Evolutionary conservation across 2,113 vertebrate genomes (phyloP), one percentile per base, ranked within the genome.

Genomic region (Chloebia gouldiae): DNA sequence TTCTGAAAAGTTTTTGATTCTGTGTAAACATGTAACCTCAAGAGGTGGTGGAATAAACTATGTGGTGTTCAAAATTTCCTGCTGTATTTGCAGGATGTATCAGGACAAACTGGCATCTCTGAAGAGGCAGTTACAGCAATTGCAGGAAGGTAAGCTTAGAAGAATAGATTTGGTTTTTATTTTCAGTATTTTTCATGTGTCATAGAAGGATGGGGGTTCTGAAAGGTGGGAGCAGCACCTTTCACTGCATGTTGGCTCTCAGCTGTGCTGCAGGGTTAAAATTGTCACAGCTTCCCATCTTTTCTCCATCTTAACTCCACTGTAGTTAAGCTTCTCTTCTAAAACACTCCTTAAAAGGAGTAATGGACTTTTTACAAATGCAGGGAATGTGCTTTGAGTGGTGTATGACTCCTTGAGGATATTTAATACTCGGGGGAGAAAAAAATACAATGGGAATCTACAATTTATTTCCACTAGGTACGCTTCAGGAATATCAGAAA

Each of bases 401-500:
- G 22, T 53, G 1, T 45, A 2, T 49, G 45, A 40, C 25, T 82
- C 24, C 44, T 50, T 80, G 42, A 72, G 63, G 33, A 69, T 83
- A 35, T 40, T 1, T 51, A 84, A 44, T 72, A 61, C 27, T 37
- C 45, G 40, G 60, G 60, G 27, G 3, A 2, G 28, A 30, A 25
- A 28, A 23, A 88, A 28, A 33, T 28, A 17, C 10, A 9, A 2
- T 25, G 39, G 7, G 73, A 87, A 85, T 59, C 9, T 68, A 7
- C 79, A n/a, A 30, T 90, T 92, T 51, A 5, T 94, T 90, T 70
- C 42, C 54, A 73, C 65, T 86, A 99, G 99, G 99, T 78, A 99
- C 99, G 8, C 97, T 99, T 80, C 99, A 99, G 94, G 99, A 99
- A 77, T 99, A 99, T 94, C 99, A 99, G 98, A 99, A 99, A 97